Evolutionary conservation across 2,797 vertebrate genomes (phyloP), one percentile per base, ranked within the genome.

Genomic region (Myotis daubentonii): DNA sequence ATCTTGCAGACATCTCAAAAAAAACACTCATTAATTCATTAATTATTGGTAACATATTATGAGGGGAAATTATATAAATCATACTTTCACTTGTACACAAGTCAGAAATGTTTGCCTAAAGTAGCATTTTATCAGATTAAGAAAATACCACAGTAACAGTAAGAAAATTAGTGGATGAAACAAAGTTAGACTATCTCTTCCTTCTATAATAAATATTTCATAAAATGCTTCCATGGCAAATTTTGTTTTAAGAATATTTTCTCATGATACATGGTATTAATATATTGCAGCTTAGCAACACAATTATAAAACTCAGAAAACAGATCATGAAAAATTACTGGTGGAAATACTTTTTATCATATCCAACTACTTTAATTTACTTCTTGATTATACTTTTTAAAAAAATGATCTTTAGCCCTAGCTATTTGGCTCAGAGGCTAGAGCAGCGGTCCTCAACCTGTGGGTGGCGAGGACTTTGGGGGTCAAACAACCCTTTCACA

Each of bases 231-330:
- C 41, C 33, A 65, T 84, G 30, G 89, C 79, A 75, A 75, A 76
- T 60, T 51, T 80, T 20, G 12, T 85, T 88, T 94, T 87, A 94
- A 93, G 33, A 80, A 75, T 79, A 94, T 65, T 70, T 97, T 87
- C 51, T 93, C 83, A 81, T 38, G 78, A 57, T 11, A 55, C 3
- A 60, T n/a, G 36, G 23, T 82, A 33, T 36, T 95, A 38, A 44
- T 93, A n/a, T 87, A 81, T 6, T 72, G 15, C 22, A 96, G 62
- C 44, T 87, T 85, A 95, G 22, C 16, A 95, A 86, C 47, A 87
- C 92, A 57, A 95, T 92, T 19, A 51, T 6, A n/a, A 97, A 96
- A 49, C 36, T 92, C 88, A 55, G 47, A 62, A 89, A 94, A 94
- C 1, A 90, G 16, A 66, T 5, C 28, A 44, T 17, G 95, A 90